Evolutionary conservation across 2,113 vertebrate genomes (phyloP).

Genomic region (Microcebus murinus): DNA sequence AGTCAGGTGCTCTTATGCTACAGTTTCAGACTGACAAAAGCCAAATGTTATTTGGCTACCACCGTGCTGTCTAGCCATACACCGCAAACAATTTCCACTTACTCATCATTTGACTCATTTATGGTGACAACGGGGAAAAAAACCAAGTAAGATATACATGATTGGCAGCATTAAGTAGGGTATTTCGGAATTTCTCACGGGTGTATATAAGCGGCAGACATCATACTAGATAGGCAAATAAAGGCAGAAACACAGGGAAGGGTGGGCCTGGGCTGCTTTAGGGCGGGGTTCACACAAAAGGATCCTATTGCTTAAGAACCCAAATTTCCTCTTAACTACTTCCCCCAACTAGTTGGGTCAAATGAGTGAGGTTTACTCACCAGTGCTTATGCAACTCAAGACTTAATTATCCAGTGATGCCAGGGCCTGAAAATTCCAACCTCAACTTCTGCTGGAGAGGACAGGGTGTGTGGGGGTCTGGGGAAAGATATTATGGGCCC

Average conservation of each 20-base stretch:
- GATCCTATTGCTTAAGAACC: neutral
- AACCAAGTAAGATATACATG: neutral
- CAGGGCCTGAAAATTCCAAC: neutral
- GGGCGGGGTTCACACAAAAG: neutral
- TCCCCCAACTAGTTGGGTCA: neutral
- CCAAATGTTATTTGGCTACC: neutral
- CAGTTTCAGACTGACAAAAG: constrained; percentile 28
- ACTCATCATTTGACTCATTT: constrained; percentile 66
- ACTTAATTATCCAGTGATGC: neutral
- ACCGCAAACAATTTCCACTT: constrained; percentile 55
- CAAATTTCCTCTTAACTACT: neutral
- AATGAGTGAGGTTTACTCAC: neutral
- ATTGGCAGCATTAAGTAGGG: neutral
- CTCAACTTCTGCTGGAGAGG: neutral
- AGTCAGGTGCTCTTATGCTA: constrained; percentile 33
- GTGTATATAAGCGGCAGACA: neutral
- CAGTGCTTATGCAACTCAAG: neutral
- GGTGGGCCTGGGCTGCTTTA: neutral
- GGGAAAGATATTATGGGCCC: neutral
- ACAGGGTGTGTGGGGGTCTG: neutral
- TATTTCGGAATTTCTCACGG: constrained; percentile 31
- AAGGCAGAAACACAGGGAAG: neutral
- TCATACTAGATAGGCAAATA: neutral
- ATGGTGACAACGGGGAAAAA: constrained; percentile 49
- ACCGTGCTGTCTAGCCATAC: neutral